phyloP scores from a whole-genome alignment of 2,113 vertebrate species.

The Periophthalmus modestus region DNA sequence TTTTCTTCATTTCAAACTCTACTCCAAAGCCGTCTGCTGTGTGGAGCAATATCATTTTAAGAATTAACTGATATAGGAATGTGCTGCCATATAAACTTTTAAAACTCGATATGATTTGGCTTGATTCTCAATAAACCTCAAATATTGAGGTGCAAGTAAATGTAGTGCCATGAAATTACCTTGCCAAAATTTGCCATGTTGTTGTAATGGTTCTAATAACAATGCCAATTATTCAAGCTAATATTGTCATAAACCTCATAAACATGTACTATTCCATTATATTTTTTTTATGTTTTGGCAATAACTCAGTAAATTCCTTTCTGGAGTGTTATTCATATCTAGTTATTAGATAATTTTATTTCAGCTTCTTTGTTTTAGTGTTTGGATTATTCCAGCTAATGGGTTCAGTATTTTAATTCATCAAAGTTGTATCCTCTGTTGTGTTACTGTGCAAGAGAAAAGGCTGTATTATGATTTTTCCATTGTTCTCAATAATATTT shows the following conservation, averaged over 20 bases:
- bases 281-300: not conserved
- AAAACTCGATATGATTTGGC: not conserved
- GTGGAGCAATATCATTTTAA: not conserved
- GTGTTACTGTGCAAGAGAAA: not conserved
- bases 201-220: constrained; percentile 20
- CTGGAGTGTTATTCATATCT: not conserved
- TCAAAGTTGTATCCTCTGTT: not conserved
- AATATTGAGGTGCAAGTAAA: constrained; percentile 1
- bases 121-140: not conserved
- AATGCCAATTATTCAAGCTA: not conserved
- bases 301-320: not conserved
- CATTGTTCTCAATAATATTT: not conserved
- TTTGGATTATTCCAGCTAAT: constrained; percentile 11
- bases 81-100: not conserved
- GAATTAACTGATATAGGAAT: not conserved
- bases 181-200: constrained; percentile 4
- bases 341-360: constrained; percentile 6
- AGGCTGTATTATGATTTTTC: not conserved
- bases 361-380: constrained; percentile 18
- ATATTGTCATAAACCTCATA: not conserved
- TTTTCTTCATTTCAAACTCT: not conserved
- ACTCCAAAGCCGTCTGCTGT: not conserved
- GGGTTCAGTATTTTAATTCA: constrained; percentile 2
- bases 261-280: not conserved
- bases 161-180: not conserved